Evolutionary conservation across 2,797 vertebrate genomes (phyloP).

Genomic region (Sebastes umbrosus): DNA sequence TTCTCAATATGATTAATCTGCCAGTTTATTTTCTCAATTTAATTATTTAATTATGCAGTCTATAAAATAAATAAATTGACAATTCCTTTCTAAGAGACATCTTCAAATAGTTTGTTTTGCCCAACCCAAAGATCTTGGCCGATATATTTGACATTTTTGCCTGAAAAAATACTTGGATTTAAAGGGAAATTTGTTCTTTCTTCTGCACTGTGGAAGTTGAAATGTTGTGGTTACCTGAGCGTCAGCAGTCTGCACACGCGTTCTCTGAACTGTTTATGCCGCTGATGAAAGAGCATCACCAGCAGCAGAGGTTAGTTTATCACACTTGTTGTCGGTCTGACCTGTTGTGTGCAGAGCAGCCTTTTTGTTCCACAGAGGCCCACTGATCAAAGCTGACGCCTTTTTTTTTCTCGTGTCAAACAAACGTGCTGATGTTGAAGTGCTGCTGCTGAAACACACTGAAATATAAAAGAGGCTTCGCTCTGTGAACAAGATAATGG

Average conservation of each 20-base stretch:
- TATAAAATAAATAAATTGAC: not conserved
- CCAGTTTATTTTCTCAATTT: not conserved
- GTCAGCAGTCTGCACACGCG: not conserved
- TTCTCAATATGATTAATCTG: not conserved
- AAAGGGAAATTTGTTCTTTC: not conserved
- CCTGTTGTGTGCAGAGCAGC: conserved; percentile 14
- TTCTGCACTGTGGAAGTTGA: not conserved
- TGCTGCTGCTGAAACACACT: not conserved
- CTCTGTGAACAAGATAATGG: conserved; percentile 10
- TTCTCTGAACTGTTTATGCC: not conserved
- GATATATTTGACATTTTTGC: not conserved
- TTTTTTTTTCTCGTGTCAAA: conserved; percentile 40
- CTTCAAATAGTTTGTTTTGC: not conserved
- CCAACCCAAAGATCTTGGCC: not conserved
- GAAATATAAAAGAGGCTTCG: conserved; percentile 4
- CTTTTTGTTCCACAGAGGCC: conserved; percentile 50
- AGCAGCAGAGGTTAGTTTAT: not conserved
- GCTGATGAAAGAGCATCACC: not conserved
- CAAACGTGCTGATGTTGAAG: conserved; percentile 53
- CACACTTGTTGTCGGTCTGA: not conserved
- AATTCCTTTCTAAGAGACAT: accelerated
- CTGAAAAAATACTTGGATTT: not conserved
- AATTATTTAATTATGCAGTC: not conserved
- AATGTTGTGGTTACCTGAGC: not conserved
- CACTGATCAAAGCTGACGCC: conserved; percentile 27